Evolutionary conservation across 2,797 vertebrate genomes (phyloP).

Genomic region (Anniella stebbinsi): DNA sequence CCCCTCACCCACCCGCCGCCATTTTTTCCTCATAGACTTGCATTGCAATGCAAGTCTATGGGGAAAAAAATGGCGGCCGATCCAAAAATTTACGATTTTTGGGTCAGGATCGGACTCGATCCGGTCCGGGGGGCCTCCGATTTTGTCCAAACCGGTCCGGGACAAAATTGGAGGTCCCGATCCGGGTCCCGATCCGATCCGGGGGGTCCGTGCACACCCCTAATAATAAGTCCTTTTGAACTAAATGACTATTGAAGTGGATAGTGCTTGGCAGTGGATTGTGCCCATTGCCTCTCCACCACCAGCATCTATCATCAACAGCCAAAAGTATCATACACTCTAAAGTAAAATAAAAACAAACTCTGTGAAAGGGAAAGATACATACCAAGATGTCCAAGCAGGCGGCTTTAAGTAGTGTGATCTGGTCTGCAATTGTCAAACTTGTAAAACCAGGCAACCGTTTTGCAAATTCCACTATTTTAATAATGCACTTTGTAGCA

Average conservation of each 20-base stretch:
- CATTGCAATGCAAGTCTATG: too few relatives aligned
- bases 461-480: constrained; percentile 97
- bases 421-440: constrained; percentile 95
- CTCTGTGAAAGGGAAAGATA: constrained; percentile 46
- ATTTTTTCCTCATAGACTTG: too few relatives aligned
- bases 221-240: not conserved
- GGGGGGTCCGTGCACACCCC: too few relatives aligned
- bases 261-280: not conserved
- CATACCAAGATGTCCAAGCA: constrained; percentile 96
- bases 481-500: constrained; percentile 98
- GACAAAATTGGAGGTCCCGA: too few relatives aligned
- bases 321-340: not conserved
- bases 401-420: constrained; percentile 94
- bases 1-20: too few relatives aligned
- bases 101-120: too few relatives aligned
- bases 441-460: constrained; percentile 93
- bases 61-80: too few relatives aligned
- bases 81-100: too few relatives aligned
- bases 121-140: too few relatives aligned
- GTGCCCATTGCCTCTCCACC: not conserved
- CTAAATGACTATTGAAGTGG: not conserved
- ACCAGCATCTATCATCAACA: not conserved
- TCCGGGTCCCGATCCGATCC: too few relatives aligned
- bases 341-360: not conserved
- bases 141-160: too few relatives aligned